phyloP scores from a whole-genome alignment of 2,888 invertebrate genomes.

The Lasioglossum zephyrum region DNA sequence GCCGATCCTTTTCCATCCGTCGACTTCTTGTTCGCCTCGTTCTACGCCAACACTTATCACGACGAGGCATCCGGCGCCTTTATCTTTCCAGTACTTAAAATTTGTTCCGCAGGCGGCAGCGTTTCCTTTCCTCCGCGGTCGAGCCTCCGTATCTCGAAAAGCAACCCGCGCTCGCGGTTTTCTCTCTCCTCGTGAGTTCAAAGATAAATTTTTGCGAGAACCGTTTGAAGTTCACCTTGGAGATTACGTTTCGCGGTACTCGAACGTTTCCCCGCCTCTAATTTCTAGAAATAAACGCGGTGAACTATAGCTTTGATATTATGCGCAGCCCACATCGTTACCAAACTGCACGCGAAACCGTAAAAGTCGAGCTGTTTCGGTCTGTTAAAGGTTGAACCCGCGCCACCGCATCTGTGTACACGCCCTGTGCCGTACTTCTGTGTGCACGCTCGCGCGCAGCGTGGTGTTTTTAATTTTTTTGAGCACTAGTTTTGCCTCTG shows the following conservation, averaged over 20 bases:
- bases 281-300: slow-evolving; percentile 42
- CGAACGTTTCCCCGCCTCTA: slow-evolving; percentile 38
- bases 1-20: slow-evolving; percentile 10
- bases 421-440: no score
- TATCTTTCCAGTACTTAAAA: slow-evolving; percentile 30
- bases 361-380: slow-evolving; percentile 44
- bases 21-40: slow-evolving; percentile 27
- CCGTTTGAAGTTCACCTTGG: slow-evolving; percentile 3
- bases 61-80: slow-evolving; percentile 39
- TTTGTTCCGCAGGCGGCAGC: slow-evolving; percentile 4
- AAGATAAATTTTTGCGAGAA: background rate
- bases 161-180: background rate
- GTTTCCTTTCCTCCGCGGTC: background rate
- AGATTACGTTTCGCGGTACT: slow-evolving; percentile 13
- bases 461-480: slow-evolving; percentile 61
- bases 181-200: background rate
- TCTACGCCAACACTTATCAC: slow-evolving; percentile 38
- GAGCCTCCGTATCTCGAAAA: background rate
- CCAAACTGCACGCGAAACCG: slow-evolving; percentile 24
- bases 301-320: slow-evolving; percentile 44
- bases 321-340: slow-evolving; percentile 26
- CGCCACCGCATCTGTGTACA: background rate
- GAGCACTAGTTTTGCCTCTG: slow-evolving; percentile 64
- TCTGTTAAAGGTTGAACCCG: slow-evolving; percentile 51
- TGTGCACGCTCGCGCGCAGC: background rate